Conservation (phyloP, 2,113 vertebrate species). For the Speoplatyrhinus poulsoni region DNA sequence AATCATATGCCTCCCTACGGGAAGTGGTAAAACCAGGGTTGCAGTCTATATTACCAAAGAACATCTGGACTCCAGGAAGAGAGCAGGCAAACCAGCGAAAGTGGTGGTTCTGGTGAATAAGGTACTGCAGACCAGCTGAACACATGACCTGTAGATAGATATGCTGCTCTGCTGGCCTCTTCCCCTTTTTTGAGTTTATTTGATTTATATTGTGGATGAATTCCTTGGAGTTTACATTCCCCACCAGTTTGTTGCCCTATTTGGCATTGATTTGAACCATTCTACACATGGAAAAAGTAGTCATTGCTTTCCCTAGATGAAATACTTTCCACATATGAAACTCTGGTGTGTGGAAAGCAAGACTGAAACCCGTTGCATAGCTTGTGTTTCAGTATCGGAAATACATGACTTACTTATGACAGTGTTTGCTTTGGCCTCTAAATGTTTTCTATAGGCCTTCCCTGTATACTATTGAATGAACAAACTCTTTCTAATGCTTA, state of each 20-base stretch:
- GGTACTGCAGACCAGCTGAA: slow-evolving; percentile 70
- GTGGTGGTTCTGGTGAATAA: slow-evolving; percentile 94
- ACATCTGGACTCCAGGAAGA: slow-evolving; percentile 84
- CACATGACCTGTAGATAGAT: slow-evolving; percentile 16
- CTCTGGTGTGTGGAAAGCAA: not conserved
- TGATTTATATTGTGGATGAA: slow-evolving; percentile 43
- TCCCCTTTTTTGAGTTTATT: slow-evolving; percentile 16
- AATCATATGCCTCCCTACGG: slow-evolving; percentile 94
- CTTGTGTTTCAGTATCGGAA: too few species aligned
- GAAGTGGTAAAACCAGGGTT: slow-evolving; percentile 95
- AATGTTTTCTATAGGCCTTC: too few species aligned
- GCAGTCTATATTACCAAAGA: slow-evolving; percentile 90
- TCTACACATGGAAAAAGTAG: slow-evolving; percentile 13
- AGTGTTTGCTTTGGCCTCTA: too few species aligned
- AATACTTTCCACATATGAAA: not conserved
- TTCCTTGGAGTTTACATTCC: slow-evolving; percentile 34
- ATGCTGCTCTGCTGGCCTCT: slow-evolving; percentile 31
- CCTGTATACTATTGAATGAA: too few species aligned
- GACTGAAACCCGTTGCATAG: not conserved
- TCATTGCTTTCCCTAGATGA: not conserved
- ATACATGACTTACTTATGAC: too few species aligned
- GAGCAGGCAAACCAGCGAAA: slow-evolving; percentile 75
- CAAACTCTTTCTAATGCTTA: too few species aligned
- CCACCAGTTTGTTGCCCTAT: slow-evolving; percentile 19
- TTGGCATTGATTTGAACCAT: too few species aligned